Conservation (phyloP, 2,113 vertebrate species). For the Cinclus cinclus region DNA sequence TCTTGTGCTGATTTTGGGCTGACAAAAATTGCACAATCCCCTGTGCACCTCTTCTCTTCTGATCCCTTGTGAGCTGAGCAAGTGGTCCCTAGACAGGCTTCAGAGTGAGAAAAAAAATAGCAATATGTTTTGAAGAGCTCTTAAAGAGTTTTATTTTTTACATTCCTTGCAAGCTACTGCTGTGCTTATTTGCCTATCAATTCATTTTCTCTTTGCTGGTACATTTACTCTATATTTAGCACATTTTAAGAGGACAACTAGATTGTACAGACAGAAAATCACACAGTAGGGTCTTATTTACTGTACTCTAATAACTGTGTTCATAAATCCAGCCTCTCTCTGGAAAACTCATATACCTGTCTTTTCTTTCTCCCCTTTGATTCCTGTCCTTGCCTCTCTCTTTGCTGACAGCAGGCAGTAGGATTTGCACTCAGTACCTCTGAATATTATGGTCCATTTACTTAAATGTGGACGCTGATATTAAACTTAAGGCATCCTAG, state of each 20-base stretch:
- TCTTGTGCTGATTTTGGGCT: neutral
- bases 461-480: neutral
- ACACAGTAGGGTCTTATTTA: constrained; percentile 57
- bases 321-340: constrained; percentile 53
- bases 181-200: constrained; percentile 72
- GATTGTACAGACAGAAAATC: constrained; percentile 57
- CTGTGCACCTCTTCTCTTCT: neutral
- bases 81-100: constrained; percentile 14
- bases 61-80: neutral
- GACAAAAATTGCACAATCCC: neutral
- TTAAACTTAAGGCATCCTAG: constrained; percentile 21
- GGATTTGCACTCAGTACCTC: neutral
- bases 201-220: constrained; percentile 65
- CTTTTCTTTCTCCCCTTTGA: neutral
- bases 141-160: constrained; percentile 46
- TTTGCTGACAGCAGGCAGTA: neutral
- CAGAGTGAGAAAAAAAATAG: constrained; percentile 18
- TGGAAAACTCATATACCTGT: constrained; percentile 20
- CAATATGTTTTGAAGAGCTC: constrained; percentile 46
- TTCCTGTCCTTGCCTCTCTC: constrained; percentile 7
- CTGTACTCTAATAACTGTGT: constrained; percentile 56
- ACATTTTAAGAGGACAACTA: constrained; percentile 62
- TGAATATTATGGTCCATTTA: constrained; percentile 30
- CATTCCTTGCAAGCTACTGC: constrained; percentile 48
- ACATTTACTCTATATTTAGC: constrained; percentile 71